Base-by-base conservation (phyloP, 2,797 vertebrate genomes). In the Oryzias dopingdopingensis region DNA sequence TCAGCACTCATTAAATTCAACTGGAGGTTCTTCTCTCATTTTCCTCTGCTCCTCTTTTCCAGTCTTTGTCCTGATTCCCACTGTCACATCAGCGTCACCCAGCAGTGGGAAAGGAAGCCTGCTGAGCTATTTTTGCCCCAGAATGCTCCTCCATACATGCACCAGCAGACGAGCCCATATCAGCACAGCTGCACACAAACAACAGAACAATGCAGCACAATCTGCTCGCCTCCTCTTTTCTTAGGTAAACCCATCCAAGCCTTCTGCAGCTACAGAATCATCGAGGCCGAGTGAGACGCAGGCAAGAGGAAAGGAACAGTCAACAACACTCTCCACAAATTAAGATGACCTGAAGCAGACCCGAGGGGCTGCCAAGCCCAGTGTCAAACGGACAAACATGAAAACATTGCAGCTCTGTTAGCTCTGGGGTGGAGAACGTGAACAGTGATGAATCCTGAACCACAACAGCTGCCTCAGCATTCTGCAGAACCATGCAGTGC, bases 181-280 rank as follows among this genome's bases (percentile, higher is more conserved):
- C 17, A 42, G 54, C 46, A 56, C 29, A 62, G 50, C 42, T 40
- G 37, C 49, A 40, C 63, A 42, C 56, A 54, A 23, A 68, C 76
- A 32, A 24, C 44, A 62, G 64, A 87, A 83, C 79, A 86, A 87
- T 83, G 80, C 0, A 67, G 72, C 57, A 75, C 42, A 56, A 62
- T 59, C 49, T 29, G 24, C 51, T 58, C 24, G 13, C 23, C 64
- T 55, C 49, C 26, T 54, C 49, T 74, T 69, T 69, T 70, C 59
- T 61, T 63, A 56, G 72, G 50, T 64, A 57, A 82, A 74, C 66
- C 60, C 20, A 52, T 62, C 73, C 49, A 10, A 46, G 4, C 56
- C 63, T 69, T 43, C 72, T 51, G 53, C 49, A 10, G 29, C 78
- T 71, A 70, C 49, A 42, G 29, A 12, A 50, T 62, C 59, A 49